Conservation (phyloP, 2,113 vertebrate species). For the Scophthalmus maximus region DNA sequence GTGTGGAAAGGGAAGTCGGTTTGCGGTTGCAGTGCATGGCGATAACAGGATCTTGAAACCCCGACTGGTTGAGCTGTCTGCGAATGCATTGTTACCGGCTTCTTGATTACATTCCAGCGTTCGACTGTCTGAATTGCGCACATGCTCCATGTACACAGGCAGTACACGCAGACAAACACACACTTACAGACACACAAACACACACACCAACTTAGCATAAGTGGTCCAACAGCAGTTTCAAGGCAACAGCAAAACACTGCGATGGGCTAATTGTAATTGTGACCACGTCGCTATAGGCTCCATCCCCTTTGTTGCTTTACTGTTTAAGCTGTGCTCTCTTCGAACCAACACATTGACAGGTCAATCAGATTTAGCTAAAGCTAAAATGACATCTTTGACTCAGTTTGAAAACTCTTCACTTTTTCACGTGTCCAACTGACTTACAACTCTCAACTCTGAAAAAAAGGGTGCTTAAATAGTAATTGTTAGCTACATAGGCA, state of each 20-base stretch:
- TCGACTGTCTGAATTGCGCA: slow-evolving; percentile 45
- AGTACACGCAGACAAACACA: slow-evolving; percentile 23
- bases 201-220: too few relatives aligned
- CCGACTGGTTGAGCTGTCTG: slow-evolving; percentile 48
- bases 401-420: too few relatives aligned
- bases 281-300: background rate
- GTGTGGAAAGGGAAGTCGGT: slow-evolving; percentile 59
- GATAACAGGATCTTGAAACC: slow-evolving; percentile 52
- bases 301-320: background rate
- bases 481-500: too few relatives aligned
- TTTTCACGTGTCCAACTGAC: too few relatives aligned
- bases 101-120: slow-evolving; percentile 58
- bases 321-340: too few relatives aligned
- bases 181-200: background rate
- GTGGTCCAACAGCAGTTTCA: too few relatives aligned
- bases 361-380: background rate
- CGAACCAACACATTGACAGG: background rate
- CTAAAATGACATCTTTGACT: background rate
- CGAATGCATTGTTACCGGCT: slow-evolving; percentile 53
- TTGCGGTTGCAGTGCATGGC: slow-evolving; percentile 35
- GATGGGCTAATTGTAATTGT: background rate
- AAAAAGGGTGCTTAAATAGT: too few relatives aligned
- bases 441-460: too few relatives aligned
- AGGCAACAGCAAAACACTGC: slow-evolving; percentile 1
- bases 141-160: slow-evolving; percentile 19